Base-by-base conservation (phyloP, 2,113 vertebrate species). In the Vireo altiloquus region DNA sequence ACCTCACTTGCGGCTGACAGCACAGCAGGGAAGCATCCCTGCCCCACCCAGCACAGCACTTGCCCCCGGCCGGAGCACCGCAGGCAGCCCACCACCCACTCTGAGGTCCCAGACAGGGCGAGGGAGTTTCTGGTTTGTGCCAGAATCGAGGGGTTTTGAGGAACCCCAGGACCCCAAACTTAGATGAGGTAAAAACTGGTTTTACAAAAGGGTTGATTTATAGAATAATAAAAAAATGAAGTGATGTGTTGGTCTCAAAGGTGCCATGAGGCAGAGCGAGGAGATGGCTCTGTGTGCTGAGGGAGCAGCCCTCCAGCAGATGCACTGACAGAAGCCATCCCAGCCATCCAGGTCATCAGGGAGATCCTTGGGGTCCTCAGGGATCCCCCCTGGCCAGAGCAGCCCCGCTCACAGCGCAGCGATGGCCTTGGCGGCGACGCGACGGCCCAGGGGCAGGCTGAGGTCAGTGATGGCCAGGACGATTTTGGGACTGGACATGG, bases 391-490 rank as follows among this genome's bases (percentile, higher is more conserved):
- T 16, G 69, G 10, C 1, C 0, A 1, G 53, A 46, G 24, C 3
- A 9, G 64, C 13, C 39, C 42, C 0, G 5, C 60, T 98, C 96
- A 99, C 64, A 99, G 96, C 0, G 99, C 98, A 8, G 99, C 98
- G 2, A 99, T 99, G 93, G 99, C 99, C 97, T 99, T 99, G 93
- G 99, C 99, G 2, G 99, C 99, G 3, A 99, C 99, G 21, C 99
- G 98, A 64, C 99, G 98, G 8, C 99, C 99, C 95, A 99, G 97
- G 2, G 99, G 99, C 94, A 99, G 98, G 69, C 98, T 99, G 92
- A 99, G 98, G 91, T 99, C 99, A 0, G 99, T 99, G 98, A 99
- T 99, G 77, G 99, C 99, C 96, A 99, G 96, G 10, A 99, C 98
- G 0, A 99, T 99, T 96, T 98, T 99, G 59, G 99, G 99, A 86